Percentiles rank a stretch among this genome's conserved stretches.
Conservation (phyloP, 2,888 invertebrate genomes). For the Sesia apiformis region DNA sequence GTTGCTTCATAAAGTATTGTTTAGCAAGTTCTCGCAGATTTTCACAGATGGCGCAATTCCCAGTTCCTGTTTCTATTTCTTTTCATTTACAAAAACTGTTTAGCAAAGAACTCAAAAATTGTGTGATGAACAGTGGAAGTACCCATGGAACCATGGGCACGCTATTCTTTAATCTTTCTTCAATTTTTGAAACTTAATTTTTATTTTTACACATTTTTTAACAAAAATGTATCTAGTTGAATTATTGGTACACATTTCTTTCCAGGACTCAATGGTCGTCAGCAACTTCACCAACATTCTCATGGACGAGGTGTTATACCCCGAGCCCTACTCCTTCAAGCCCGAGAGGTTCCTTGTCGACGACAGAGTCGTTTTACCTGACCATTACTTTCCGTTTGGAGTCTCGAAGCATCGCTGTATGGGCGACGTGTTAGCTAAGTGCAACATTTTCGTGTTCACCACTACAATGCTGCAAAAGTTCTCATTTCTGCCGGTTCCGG, state of each 20-base stretch:
- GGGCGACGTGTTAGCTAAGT: conserved; percentile 83
- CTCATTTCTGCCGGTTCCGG: conserved; percentile 78
- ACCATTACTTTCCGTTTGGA: conserved; percentile 85
- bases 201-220: background rate
- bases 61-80: too few relatives aligned
- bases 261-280: conserved; percentile 85
- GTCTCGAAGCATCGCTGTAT: conserved; percentile 86
- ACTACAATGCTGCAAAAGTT: conserved; percentile 84
- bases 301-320: conserved; percentile 79
- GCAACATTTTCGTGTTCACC: conserved; percentile 85
- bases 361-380: conserved; percentile 77
- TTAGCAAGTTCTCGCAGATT: too few relatives aligned
- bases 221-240: background rate
- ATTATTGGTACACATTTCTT: conserved; percentile 1
- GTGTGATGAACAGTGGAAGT: too few relatives aligned
- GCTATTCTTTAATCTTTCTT: too few relatives aligned
- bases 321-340: conserved; percentile 80
- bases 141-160: too few relatives aligned
- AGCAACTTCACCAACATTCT: conserved; percentile 83
- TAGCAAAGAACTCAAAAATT: too few relatives aligned
- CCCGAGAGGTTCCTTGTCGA: conserved; percentile 83
- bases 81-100: too few relatives aligned
- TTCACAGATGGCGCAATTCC: too few relatives aligned
- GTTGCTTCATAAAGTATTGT: too few relatives aligned
- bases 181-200: background rate